Conservation (phyloP, 2,888 invertebrate species). For the Lasioglossum zephyrum region DNA sequence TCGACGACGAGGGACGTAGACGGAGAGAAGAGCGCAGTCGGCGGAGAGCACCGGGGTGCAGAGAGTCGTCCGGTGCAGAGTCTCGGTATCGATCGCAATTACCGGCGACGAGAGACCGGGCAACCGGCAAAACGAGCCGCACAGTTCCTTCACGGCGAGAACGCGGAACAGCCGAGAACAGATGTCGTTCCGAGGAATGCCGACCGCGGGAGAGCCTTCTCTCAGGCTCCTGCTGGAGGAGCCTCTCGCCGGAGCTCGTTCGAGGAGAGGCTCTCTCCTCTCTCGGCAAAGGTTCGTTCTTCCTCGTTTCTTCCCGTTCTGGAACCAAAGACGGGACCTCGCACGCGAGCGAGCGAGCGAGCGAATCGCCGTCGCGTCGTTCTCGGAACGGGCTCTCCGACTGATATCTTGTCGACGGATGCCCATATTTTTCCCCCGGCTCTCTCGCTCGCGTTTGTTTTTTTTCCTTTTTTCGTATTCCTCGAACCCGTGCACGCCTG, state of each 20-base stretch:
- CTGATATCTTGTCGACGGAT: conserved; percentile 60
- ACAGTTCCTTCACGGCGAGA: conserved; percentile 65
- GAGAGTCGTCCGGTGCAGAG: background rate
- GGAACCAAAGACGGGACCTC: conserved; percentile 40
- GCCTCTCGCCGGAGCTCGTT: background rate
- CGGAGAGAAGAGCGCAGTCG: background rate
- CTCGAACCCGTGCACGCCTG: conserved; percentile 16
- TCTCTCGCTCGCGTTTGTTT: conserved; percentile 27
- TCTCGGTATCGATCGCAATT: conserved; percentile 74
- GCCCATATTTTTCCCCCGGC: conserved; percentile 58
- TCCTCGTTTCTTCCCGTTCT: conserved; percentile 69
- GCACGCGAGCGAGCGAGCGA: background rate
- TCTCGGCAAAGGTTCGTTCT: conserved; percentile 47
- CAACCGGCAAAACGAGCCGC: conserved; percentile 66
- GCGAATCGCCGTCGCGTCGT: conserved; percentile 25
- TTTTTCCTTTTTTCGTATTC: conserved; percentile 21
- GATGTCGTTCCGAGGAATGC: conserved; percentile 80
- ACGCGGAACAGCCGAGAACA: conserved; percentile 81
- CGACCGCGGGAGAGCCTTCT: conserved; percentile 38
- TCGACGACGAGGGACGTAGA: conserved; percentile 61
- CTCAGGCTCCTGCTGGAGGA: background rate
- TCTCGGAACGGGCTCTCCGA: conserved; percentile 55
- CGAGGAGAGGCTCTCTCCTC: background rate
- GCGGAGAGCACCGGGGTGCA: background rate
- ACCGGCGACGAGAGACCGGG: conserved; percentile 45